Percentiles rank a stretch among this genome's conserved stretches.
These are phyloP conservation scores for Oriolus oriolus DNA, from an alignment of 2,113 vertebrate genomes.

Conservation along the genomic window DNA sequence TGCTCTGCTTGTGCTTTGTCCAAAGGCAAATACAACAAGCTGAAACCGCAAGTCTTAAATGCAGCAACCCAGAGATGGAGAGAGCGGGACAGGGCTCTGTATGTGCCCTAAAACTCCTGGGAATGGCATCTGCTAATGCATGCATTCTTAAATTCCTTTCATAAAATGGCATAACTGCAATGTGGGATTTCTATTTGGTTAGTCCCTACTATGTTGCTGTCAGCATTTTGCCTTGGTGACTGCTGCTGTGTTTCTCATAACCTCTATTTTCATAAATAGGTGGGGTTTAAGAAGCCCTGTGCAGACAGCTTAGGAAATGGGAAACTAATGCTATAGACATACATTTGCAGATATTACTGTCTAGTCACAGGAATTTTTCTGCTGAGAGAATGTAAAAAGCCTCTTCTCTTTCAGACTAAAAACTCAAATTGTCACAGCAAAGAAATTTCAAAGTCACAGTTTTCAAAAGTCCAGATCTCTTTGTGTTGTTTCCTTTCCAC, in stretches of 20 bases:
- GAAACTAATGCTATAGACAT: neutral
- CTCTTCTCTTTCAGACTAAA: neutral
- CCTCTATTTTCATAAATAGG: neutral
- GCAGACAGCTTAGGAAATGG: neutral
- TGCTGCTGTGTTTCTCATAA: neutral
- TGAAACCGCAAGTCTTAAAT: neutral
- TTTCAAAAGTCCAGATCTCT: neutral
- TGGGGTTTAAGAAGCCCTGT: neutral
- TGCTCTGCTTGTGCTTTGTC: neutral
- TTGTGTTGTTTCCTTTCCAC: neutral
- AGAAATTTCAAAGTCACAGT: neutral
- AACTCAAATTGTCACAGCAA: neutral
- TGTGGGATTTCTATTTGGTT: neutral
- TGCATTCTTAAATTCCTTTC: neutral
- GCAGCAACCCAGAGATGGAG: neutral
- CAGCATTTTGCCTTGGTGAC: neutral
- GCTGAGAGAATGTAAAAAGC: neutral
- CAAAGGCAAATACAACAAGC: neutral
- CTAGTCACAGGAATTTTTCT: neutral
- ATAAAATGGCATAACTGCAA: neutral
- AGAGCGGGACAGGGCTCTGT: neutral
- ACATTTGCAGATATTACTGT: neutral
- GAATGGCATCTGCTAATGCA: neutral
- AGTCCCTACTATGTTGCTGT: neutral
- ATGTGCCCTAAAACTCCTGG: neutral